Base-by-base conservation (phyloP, 2,888 invertebrate genomes). In the Catocala sponsa region DNA sequence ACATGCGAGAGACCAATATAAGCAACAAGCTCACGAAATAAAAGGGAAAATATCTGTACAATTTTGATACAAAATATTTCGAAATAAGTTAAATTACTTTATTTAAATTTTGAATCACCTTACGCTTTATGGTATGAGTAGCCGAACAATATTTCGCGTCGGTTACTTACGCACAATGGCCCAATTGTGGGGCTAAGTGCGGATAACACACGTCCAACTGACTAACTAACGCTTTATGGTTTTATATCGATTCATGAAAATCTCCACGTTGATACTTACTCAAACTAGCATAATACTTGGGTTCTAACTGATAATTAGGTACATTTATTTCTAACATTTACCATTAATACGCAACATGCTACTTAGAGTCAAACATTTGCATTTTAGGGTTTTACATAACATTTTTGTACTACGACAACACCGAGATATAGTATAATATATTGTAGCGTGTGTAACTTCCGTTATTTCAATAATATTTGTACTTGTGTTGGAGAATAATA, bases 231-330 rank as follows among this genome's bases (percentile, higher is more conserved):
- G n/a, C 15, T 25, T 25, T 25, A 10, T 35, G 13, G 35, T 44
- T 11, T 35, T 11, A 13, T 25, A 54, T 25, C 32, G 50, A 61
- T 50, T 56, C 56, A 70, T 70, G 66, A 74, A 63, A 74, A 72
- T 72, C 63, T 64, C 69, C 74, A 72, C 72, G 13, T 60, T 60
- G 55, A 49, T 43, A 53, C 58, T 54, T 63, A 65, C 53, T 68
- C 38, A 53, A 68, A 54, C 71, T 71, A 72, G 72, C 72, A 59
- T 57, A 59, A 59, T 72, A 52, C 60, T 66, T 58, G 62, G 13
- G 11, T 56, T 11, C 32, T 56, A n/a, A n/a, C 7, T 9, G 9
- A 38, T 9, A 38, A 38, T 5, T 38, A 5, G 35, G 35, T 38
- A 38, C 35, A 38, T 38, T 7, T 38, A 38, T 38, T 6, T 38